Evolutionary conservation across 2,113 vertebrate species (phyloP).

Genomic region (Columba livia): DNA sequence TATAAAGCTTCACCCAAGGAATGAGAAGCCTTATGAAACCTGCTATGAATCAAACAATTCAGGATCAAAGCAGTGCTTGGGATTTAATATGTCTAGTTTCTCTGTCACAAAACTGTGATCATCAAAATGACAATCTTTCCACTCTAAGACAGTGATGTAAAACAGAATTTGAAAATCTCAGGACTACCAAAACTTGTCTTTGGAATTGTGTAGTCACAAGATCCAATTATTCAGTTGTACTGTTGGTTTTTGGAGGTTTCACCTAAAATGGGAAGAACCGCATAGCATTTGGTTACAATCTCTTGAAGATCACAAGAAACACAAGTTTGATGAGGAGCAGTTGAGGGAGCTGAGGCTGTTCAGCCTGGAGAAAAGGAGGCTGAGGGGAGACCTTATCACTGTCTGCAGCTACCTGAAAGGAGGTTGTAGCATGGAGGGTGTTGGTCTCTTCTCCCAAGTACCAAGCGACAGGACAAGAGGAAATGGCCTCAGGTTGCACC

Average conservation of each 20-base stretch:
- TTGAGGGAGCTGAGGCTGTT: too few relatives aligned
- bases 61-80: neutral
- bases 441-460: too few relatives aligned
- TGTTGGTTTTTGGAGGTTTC: neutral
- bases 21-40: neutral
- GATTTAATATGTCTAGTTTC: neutral
- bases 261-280: neutral
- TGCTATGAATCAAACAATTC: neutral
- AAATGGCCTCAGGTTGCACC: too few relatives aligned
- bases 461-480: too few relatives aligned
- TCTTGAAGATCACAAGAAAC: neutral
- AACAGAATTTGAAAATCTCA: neutral
- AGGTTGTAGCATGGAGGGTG: too few relatives aligned
- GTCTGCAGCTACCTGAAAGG: too few relatives aligned
- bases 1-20: neutral
- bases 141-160: neutral
- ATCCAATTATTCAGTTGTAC: neutral
- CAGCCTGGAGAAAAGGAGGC: too few relatives aligned
- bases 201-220: neutral
- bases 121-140: neutral
- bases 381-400: too few relatives aligned
- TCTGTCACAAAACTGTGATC: neutral
- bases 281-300: neutral
- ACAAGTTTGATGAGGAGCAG: too few relatives aligned
- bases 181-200: neutral